phyloP scores from a whole-genome alignment of 64 coral and sea anemone genomes.

The Stichodactyla mertensii region DNA sequence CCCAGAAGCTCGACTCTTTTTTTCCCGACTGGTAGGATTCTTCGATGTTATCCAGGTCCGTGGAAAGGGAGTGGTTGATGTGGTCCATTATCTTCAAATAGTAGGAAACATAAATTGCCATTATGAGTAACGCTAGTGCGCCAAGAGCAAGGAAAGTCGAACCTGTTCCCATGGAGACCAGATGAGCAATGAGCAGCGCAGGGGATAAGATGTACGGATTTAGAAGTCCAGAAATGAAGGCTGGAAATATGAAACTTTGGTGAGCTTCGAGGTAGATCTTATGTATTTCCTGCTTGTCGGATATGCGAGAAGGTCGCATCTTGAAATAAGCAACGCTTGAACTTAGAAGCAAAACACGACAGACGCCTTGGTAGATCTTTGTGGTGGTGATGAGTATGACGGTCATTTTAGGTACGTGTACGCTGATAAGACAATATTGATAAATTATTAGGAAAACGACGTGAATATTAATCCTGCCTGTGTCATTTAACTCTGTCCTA shows the following conservation, averaged over 20 bases:
- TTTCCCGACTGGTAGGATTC: constrained; percentile 23
- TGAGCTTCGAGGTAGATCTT: constrained; percentile 53
- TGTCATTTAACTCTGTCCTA: too few relatives aligned
- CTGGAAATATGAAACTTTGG: constrained; percentile 41
- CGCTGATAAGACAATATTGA: neutral
- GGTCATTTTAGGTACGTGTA: neutral
- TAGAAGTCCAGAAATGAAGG: constrained; percentile 46
- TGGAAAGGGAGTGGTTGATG: constrained; percentile 20
- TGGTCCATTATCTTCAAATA: constrained; percentile 44
- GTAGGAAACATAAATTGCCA: constrained; percentile 42
- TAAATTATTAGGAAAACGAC: too few relatives aligned
- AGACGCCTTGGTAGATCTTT: neutral
- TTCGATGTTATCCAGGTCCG: constrained; percentile 38
- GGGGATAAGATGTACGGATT: constrained; percentile 37
- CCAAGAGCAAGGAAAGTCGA: constrained; percentile 16
- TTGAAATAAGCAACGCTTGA: constrained; percentile 1
- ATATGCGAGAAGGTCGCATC: neutral
- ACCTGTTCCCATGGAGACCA: neutral
- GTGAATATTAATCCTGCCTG: too few relatives aligned
- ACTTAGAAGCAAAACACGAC: neutral
- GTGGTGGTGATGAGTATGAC: neutral
- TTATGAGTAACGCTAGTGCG: neutral
- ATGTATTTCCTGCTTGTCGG: constrained; percentile 30
- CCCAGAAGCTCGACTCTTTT: constrained; percentile 60
- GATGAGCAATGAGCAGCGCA: constrained; percentile 18